These are phyloP conservation scores for Habrosyne pyritoides DNA, from an alignment of 2,888 invertebrate species.

Conservation along the genomic window DNA sequence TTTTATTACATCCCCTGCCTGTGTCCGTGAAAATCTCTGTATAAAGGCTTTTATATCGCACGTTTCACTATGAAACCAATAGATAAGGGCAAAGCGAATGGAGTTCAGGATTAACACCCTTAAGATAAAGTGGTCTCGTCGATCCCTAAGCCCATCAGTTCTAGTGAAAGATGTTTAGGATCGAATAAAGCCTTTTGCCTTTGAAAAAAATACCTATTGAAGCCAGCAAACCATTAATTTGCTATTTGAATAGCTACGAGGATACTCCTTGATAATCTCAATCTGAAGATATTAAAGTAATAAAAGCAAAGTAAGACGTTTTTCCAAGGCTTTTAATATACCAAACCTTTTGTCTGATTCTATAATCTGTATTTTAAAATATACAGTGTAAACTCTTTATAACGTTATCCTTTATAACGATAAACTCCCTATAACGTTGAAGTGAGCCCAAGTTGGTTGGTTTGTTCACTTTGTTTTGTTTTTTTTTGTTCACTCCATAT, in stretches of 20 bases:
- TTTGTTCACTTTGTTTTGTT: too few relatives aligned
- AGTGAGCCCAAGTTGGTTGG: too few relatives aligned
- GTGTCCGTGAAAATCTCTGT: conserved; percentile 26
- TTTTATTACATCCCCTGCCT: conserved; percentile 9
- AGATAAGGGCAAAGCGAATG: conserved; percentile 41
- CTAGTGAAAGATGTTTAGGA: conserved; percentile 43
- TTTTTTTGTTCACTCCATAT: too few relatives aligned
- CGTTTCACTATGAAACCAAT: conserved; percentile 30
- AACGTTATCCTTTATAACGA: too few relatives aligned
- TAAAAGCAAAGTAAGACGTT: not conserved
- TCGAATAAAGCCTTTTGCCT: conserved; percentile 40
- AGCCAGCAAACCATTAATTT: conserved; percentile 36
- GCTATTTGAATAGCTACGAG: conserved; percentile 37
- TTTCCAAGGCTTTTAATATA: too few relatives aligned
- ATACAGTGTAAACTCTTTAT: too few relatives aligned
- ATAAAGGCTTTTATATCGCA: conserved; percentile 20
- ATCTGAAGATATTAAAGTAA: not conserved
- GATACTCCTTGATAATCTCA: conserved; percentile 19
- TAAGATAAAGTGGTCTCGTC: conserved; percentile 46
- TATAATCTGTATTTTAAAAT: too few relatives aligned
- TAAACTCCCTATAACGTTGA: too few relatives aligned
- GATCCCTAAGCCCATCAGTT: conserved; percentile 42
- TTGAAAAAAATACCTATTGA: conserved; percentile 41
- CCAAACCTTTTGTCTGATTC: too few relatives aligned
- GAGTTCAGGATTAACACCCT: conserved; percentile 49